These are phyloP conservation scores for Poecilia velifera DNA, from an alignment of 2,797 vertebrate species.

Conservation along the genomic window DNA sequence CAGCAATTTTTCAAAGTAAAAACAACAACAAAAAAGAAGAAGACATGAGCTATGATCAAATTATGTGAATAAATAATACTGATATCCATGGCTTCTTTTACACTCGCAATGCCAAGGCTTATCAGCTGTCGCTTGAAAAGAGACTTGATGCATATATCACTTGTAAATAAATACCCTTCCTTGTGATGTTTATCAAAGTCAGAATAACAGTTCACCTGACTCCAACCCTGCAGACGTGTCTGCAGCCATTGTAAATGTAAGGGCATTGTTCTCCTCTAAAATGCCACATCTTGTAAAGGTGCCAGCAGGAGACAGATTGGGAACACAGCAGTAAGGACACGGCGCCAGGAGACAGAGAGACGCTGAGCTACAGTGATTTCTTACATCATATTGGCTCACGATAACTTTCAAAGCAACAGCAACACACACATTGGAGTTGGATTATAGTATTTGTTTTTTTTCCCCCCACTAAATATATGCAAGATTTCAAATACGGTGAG, in stretches of 20 bases:
- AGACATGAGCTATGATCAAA: background rate
- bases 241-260: background rate
- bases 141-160: background rate
- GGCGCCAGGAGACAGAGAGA: background rate
- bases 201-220: background rate
- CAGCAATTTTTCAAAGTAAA: background rate
- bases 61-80: background rate
- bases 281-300: conserved; percentile 3
- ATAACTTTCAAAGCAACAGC: too few species aligned
- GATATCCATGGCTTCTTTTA: background rate
- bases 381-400: background rate
- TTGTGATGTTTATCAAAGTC: background rate
- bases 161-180: background rate
- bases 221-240: background rate
- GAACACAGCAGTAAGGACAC: background rate
- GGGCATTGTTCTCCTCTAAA: background rate
- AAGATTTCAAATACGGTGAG: background rate
- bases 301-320: background rate
- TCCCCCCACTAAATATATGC: background rate
- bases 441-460: background rate
- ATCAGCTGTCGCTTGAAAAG: background rate
- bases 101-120: background rate
- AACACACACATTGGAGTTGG: background rate
- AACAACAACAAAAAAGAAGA: background rate
- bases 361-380: background rate